Conservation (phyloP, 2,888 invertebrate genomes). For the Orgyia antiqua region DNA sequence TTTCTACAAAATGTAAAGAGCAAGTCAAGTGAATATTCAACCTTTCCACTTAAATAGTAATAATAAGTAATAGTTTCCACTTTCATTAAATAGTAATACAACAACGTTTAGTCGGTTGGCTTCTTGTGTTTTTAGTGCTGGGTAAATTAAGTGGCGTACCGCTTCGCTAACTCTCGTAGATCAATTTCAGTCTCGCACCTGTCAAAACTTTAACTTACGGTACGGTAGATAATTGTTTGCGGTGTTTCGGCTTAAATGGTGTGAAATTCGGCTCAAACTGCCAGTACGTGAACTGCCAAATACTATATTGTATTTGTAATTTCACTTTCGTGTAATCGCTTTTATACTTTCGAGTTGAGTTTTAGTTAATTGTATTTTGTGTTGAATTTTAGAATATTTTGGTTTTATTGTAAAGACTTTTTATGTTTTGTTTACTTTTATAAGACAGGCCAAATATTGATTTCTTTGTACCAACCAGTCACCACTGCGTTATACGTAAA, state of each 20-base stretch:
- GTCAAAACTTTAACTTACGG: conserved; percentile 22
- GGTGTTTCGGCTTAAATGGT: conserved; percentile 14
- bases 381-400: neutral
- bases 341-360: too few species aligned
- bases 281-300: neutral
- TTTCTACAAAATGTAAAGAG: too few species aligned
- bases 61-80: too few species aligned
- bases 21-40: too few species aligned
- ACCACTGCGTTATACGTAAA: too few species aligned
- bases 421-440: too few species aligned
- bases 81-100: too few species aligned
- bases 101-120: too few species aligned
- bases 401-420: neutral
- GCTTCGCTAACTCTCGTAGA: conserved; percentile 12
- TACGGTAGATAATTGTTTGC: conserved; percentile 20
- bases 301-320: neutral
- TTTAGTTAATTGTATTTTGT: neutral
- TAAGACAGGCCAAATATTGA: too few species aligned
- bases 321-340: neutral
- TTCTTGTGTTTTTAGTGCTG: conserved; percentile 20
- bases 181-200: conserved; percentile 24
- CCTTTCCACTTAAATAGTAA: too few species aligned
- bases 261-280: conserved; percentile 6
- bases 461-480: too few species aligned
- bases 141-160: conserved; percentile 15